Conservation (phyloP, 1,140 invertebrate genomes). For the Zaprionus taronus region DNA sequence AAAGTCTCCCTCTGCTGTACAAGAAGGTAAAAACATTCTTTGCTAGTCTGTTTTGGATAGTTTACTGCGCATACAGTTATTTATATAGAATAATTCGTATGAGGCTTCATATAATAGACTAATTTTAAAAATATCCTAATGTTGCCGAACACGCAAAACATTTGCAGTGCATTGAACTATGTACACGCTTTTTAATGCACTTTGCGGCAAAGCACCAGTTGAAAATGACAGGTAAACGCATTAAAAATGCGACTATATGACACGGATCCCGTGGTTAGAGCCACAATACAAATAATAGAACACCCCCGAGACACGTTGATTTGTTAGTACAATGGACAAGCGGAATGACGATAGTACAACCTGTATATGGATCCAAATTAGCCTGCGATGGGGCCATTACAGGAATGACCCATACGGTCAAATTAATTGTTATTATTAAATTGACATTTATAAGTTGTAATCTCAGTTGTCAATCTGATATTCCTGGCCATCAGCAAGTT, state of each 20-base stretch:
- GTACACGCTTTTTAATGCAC: slow-evolving; percentile 34
- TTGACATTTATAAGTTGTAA: not conserved
- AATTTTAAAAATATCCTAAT: slow-evolving; percentile 48
- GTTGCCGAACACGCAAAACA: slow-evolving; percentile 53
- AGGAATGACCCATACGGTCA: slow-evolving; percentile 22
- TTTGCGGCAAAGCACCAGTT: slow-evolving; percentile 25
- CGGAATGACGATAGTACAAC: not conserved
- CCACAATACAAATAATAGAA: not conserved
- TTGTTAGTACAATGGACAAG: slow-evolving; percentile 18
- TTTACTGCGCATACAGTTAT: not conserved
- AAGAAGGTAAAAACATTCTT: too few relatives aligned
- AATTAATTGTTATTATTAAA: slow-evolving; percentile 66
- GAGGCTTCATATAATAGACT: slow-evolving; percentile 1
- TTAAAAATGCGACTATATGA: slow-evolving; percentile 43
- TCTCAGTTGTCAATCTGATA: not conserved
- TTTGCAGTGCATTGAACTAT: slow-evolving; percentile 59
- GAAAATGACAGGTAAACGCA: slow-evolving; percentile 53
- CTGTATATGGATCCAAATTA: slow-evolving; percentile 61
- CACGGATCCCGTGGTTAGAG: not conserved
- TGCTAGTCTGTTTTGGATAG: not conserved
- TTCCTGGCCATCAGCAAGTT: not conserved
- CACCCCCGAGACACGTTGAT: not conserved
- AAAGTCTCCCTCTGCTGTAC: too few relatives aligned
- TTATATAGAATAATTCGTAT: not conserved
- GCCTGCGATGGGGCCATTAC: slow-evolving; percentile 4